phyloP scores from a whole-genome alignment of 2,113 vertebrate genomes.

The Conger conger region DNA sequence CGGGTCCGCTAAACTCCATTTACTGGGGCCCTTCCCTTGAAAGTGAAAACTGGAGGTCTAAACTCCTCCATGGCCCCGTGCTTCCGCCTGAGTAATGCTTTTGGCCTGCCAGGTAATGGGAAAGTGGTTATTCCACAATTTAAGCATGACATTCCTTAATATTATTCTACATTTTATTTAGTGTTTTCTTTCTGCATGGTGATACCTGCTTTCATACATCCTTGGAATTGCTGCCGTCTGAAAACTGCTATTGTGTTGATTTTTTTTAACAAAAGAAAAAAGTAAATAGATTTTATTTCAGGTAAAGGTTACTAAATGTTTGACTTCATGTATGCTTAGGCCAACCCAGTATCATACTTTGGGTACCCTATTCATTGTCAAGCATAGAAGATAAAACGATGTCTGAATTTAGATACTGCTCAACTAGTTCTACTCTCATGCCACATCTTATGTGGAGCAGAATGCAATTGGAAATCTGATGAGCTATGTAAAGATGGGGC shows the following conservation, averaged over 20 bases:
- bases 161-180: background rate
- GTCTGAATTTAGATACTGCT: too few relatives aligned
- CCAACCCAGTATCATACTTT: too few relatives aligned
- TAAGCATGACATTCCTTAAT: background rate
- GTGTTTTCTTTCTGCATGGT: background rate
- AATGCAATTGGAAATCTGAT: too few relatives aligned
- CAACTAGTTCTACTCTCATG: too few relatives aligned
- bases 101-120: background rate
- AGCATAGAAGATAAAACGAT: too few relatives aligned
- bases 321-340: too few relatives aligned
- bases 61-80: background rate
- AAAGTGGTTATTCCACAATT: background rate
- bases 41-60: background rate
- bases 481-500: too few relatives aligned
- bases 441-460: too few relatives aligned
- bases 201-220: background rate
- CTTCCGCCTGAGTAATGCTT: background rate
- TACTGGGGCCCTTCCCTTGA: conserved; percentile 19
- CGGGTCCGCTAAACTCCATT: conserved; percentile 32
- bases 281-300: background rate
- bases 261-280: background rate
- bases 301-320: too few relatives aligned
- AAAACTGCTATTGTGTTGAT: background rate
- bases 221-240: background rate
- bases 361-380: too few relatives aligned